These are phyloP conservation scores for Eclectus roratus DNA, from an alignment of 2,113 vertebrate genomes.

Conservation along the genomic window DNA sequence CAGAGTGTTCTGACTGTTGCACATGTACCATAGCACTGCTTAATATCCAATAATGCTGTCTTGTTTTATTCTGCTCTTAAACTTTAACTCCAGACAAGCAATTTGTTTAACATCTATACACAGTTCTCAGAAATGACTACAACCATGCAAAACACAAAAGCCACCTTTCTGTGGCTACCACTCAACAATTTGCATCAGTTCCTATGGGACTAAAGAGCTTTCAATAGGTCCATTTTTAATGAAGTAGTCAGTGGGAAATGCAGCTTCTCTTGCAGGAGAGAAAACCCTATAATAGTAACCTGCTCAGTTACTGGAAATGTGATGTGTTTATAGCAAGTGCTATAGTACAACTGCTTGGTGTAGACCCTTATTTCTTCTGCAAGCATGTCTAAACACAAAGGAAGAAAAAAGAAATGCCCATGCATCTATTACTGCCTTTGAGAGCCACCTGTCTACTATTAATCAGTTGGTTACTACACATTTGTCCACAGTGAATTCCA, in stretches of 20 bases:
- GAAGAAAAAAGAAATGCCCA: background rate
- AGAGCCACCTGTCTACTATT: background rate
- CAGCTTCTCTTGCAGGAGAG: background rate
- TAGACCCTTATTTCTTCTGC: background rate
- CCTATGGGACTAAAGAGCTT: background rate
- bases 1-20: background rate
- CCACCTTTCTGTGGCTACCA: background rate
- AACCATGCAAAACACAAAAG: background rate
- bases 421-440: background rate
- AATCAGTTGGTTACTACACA: background rate
- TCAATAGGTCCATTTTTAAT: background rate
- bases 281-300: background rate
- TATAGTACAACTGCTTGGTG: background rate
- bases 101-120: background rate
- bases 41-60: background rate
- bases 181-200: background rate
- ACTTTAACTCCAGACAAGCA: background rate
- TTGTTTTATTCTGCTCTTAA: background rate
- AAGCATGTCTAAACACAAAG: background rate
- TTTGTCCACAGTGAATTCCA: background rate
- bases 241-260: background rate
- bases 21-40: background rate
- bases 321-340: background rate
- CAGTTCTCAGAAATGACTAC: slow-evolving; percentile 7
- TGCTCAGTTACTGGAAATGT: background rate